Percentiles rank a stretch among this genome's conserved stretches.
phyloP scores from a whole-genome alignment of 2,888 invertebrate species.

The Danaus chrysippus region DNA sequence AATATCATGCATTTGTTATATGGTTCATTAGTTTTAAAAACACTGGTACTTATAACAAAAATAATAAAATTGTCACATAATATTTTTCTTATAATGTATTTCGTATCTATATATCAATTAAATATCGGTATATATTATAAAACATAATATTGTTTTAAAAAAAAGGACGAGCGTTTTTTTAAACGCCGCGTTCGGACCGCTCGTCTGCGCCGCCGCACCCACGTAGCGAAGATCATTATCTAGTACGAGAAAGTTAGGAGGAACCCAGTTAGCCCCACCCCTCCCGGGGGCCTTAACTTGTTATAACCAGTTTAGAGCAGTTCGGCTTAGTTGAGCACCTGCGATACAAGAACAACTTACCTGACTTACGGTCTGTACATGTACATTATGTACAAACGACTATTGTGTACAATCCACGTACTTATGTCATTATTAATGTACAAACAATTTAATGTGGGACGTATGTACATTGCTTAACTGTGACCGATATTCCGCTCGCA shows the following conservation, averaged over 20 bases:
- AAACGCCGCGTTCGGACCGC: constrained; percentile 42
- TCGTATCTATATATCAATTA: too few relatives aligned
- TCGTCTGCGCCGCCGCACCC: constrained; percentile 48
- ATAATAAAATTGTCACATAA: too few relatives aligned
- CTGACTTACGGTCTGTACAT: constrained; percentile 45
- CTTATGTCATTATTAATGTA: constrained; percentile 10
- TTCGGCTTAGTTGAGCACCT: constrained; percentile 69
- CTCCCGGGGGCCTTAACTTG: constrained; percentile 61
- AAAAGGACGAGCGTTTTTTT: not conserved
- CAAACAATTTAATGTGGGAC: not conserved
- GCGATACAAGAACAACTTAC: constrained; percentile 65
- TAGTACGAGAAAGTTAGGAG: constrained; percentile 72
- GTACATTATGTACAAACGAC: constrained; percentile 8
- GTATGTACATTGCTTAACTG: too few relatives aligned
- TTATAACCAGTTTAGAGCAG: constrained; percentile 75
- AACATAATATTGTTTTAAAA: too few relatives aligned
- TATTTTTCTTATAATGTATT: too few relatives aligned
- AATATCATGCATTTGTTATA: too few relatives aligned
- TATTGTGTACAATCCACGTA: not conserved
- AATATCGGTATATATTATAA: too few relatives aligned
- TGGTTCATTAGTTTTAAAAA: too few relatives aligned
- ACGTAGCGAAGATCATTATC: constrained; percentile 77
- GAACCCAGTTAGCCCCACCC: constrained; percentile 68
- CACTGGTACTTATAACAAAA: too few relatives aligned
- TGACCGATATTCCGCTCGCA: too few relatives aligned